Conservation (phyloP, 2,113 vertebrate species). For the Podarcis cretensis region DNA sequence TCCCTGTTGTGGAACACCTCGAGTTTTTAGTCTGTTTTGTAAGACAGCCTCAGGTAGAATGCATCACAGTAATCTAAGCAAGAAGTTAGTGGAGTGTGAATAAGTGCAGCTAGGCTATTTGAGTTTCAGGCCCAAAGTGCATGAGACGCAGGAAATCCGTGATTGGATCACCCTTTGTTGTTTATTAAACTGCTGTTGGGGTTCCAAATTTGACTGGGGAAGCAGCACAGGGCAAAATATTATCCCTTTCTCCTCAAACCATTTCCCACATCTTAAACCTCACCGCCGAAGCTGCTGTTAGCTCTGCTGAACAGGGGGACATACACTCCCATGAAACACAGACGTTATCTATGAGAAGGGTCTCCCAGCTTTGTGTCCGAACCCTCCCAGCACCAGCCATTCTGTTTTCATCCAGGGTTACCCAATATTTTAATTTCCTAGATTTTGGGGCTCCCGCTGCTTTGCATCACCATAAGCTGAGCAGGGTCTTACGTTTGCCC, state of each 20-base stretch:
- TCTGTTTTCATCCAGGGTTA: background rate
- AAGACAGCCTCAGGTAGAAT: no score
- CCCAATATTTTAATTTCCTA: background rate
- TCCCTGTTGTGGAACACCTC: no score
- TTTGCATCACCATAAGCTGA: background rate
- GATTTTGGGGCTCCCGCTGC: background rate
- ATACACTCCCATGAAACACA: background rate
- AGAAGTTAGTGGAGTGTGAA: background rate
- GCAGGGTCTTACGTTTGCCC: background rate
- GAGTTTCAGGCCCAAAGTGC: background rate
- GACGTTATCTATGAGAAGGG: background rate
- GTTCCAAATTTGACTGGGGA: background rate
- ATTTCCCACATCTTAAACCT: background rate
- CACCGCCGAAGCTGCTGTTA: background rate
- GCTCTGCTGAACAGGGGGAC: background rate
- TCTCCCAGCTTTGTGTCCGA: background rate
- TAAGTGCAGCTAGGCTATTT: background rate
- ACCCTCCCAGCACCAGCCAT: background rate
- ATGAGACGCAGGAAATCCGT: background rate
- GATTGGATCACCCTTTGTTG: background rate
- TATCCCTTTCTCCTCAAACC: no score
- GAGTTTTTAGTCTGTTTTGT: no score
- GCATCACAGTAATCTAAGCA: background rate
- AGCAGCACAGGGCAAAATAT: no score
- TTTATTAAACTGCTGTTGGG: background rate